Evolutionary conservation across 1,140 invertebrate species (phyloP).

Genomic region (Bombus fervidus): DNA sequence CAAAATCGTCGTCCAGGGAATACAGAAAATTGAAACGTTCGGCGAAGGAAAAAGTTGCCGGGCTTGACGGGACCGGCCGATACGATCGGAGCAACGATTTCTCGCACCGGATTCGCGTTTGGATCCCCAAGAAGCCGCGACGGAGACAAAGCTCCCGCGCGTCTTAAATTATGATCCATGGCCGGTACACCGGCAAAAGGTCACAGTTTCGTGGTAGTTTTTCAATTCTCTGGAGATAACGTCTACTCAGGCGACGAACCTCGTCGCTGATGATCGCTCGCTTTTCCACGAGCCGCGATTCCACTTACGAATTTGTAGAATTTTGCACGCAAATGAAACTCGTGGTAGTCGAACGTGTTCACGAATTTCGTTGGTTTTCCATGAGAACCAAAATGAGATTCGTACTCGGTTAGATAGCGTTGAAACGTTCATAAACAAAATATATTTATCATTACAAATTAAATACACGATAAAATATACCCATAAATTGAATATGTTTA

Average conservation of each 20-base stretch:
- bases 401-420: neutral
- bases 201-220: slow-evolving; percentile 10
- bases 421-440: too few species aligned
- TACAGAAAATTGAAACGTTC: slow-evolving; percentile 52
- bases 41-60: slow-evolving; percentile 26
- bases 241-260: neutral
- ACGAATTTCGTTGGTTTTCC: neutral
- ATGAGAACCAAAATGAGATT: neutral
- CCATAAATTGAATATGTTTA: too few species aligned
- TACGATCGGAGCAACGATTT: slow-evolving; percentile 40
- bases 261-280: neutral
- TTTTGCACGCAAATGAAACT: slow-evolving; percentile 19
- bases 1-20: slow-evolving; percentile 39
- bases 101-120: neutral
- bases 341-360: neutral
- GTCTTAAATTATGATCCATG: slow-evolving; percentile 42
- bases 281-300: neutral
- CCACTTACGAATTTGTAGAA: slow-evolving; percentile 13
- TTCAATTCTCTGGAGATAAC: slow-evolving; percentile 3
- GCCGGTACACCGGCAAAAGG: neutral
- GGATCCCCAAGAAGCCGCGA: neutral
- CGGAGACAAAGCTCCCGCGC: slow-evolving; percentile 12
- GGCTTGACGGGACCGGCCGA: slow-evolving; percentile 8
- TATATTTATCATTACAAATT: too few species aligned
- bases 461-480: too few species aligned